Conservation (phyloP, 2,888 invertebrate genomes). For the Sympetrum striolatum region DNA sequence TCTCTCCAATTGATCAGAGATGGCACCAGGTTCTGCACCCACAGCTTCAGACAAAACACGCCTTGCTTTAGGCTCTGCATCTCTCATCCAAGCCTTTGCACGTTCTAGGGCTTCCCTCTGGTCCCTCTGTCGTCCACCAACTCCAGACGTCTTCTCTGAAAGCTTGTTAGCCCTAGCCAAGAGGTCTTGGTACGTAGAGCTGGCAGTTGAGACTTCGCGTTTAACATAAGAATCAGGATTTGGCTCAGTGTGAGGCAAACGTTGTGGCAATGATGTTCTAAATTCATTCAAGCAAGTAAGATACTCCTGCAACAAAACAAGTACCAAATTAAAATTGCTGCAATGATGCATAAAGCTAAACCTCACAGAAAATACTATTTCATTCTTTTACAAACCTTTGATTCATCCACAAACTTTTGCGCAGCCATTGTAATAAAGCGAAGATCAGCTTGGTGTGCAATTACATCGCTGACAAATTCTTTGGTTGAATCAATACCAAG, state of each 20-base stretch:
- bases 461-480: constrained; percentile 91
- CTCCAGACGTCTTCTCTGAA: constrained; percentile 80
- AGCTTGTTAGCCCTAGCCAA: constrained; percentile 81
- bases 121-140: constrained; percentile 78
- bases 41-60: constrained; percentile 81
- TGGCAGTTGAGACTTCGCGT: constrained; percentile 78
- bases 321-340: neutral
- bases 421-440: constrained; percentile 96
- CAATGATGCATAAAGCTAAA: neutral
- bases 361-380: neutral
- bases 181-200: constrained; percentile 81
- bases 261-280: constrained; percentile 82
- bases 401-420: constrained; percentile 94
- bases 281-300: constrained; percentile 84
- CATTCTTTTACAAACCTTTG: constrained; percentile 68
- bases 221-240: constrained; percentile 78
- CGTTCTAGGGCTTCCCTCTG: constrained; percentile 85
- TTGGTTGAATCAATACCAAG: constrained; percentile 71
- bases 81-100: constrained; percentile 78
- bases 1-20: constrained; percentile 84
- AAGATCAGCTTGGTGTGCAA: constrained; percentile 94
- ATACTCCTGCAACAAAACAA: constrained; percentile 70
- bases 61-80: constrained; percentile 78
- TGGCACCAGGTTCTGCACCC: constrained; percentile 84
- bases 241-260: constrained; percentile 79